Evolutionary conservation across 1,140 invertebrate genomes (phyloP).

Genomic region (Calliopsis andreniformis): DNA sequence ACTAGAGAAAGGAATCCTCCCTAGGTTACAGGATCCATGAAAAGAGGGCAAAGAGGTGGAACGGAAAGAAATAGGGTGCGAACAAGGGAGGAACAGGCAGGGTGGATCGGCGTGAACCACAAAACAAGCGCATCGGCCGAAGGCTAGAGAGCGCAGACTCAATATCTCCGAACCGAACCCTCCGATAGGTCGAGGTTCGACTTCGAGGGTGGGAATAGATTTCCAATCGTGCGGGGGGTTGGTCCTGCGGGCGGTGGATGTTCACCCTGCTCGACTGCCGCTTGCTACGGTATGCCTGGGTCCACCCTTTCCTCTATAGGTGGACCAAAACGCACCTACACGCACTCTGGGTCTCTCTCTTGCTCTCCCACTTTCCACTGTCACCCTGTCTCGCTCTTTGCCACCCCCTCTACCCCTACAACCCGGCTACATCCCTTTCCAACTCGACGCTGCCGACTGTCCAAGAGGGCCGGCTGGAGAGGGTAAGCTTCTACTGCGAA

Average conservation of each 20-base stretch:
- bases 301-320: conserved; percentile 76
- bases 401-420: conserved; percentile 33
- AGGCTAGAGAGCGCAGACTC: conserved; percentile 79
- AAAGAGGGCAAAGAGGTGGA: conserved; percentile 15
- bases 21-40: conserved; percentile 8
- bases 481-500: conserved; percentile 62
- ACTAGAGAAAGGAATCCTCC: neutral
- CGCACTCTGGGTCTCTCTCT: conserved; percentile 70
- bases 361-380: too few species aligned
- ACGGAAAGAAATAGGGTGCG: conserved; percentile 22
- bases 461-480: conserved; percentile 48
- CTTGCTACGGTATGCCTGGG: conserved; percentile 62
- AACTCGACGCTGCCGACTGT: conserved; percentile 55
- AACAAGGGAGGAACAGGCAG: conserved; percentile 17
- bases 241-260: conserved; percentile 70
- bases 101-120: conserved; percentile 35
- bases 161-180: conserved; percentile 81
- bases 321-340: conserved; percentile 76
- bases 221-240: conserved; percentile 80
- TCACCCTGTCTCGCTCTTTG: too few species aligned
- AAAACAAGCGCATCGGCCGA: conserved; percentile 46
- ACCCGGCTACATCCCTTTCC: conserved; percentile 58
- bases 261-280: conserved; percentile 61
- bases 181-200: conserved; percentile 82
- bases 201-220: conserved; percentile 82